Evolutionary conservation across 2,113 vertebrate species (phyloP), one percentile per base, ranked within the genome.

Genomic region (Copsychus sechellarum): DNA sequence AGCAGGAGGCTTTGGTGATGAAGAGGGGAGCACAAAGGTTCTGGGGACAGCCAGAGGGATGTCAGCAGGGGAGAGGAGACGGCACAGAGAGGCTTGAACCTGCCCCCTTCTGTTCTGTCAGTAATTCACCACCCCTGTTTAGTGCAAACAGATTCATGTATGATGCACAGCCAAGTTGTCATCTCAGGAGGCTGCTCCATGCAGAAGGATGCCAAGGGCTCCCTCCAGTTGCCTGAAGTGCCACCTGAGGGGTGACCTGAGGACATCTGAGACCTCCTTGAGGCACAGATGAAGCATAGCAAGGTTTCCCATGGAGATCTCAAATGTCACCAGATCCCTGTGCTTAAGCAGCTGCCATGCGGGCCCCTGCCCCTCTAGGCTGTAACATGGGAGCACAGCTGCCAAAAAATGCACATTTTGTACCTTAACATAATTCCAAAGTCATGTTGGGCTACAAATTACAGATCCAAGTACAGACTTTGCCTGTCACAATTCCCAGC

Each of bases 81-180:
- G 53, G 20, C 8, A 7, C 57, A 64, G 43, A 76, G 33, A 69
- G 33, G 9, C 6, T 58, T 86, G 57, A 24, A 80, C 28, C 22
- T 45, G 17, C 25, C 60, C 18, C 24, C 14, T 58, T 71, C 51
- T 14, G 8, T 50, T 79, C n/a, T 67, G 25, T 18, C 43, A 38
- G 58, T 20, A 58, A 40, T 26, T 45, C 26, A 16, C 17, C 3
- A 1, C 18, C 42, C 29, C 69, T 4, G 0, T 47, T 60, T 73
- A 0, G 11, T 5, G 8, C 38, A n/a, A 73, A 51, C 4, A 43
- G 28, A 42, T 69, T 50, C 8, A 1, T 0, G 0, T 2, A 4
- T 1, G n/a, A n/a, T 24, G 22, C 40, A 38, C 12, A 14, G 42
- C 18, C 2, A 6, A 8, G 21, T 29, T 50, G 11, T 31, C 43